A percentile compares a stretch with the other conserved stretches of the same genome.
These are phyloP conservation scores for Distichodus sexfasciatus DNA, from an alignment of 2,797 vertebrate species.

Conservation along the genomic window DNA sequence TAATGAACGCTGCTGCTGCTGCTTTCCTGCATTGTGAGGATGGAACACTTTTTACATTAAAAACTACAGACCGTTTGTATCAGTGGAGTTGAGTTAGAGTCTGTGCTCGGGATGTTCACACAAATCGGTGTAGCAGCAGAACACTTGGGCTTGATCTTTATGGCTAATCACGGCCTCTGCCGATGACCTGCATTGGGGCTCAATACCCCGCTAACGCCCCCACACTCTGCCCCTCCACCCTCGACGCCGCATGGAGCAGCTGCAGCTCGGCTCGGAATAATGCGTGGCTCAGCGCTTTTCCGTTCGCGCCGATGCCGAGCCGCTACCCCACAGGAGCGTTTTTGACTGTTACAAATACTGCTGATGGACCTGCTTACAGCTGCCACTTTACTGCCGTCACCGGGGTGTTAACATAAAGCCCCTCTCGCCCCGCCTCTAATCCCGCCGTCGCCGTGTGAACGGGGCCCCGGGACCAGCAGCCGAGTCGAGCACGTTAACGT, in stretches of 20 bases:
- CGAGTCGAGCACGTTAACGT: too few species aligned
- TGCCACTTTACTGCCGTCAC: constrained; percentile 50
- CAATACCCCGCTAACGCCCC: constrained; percentile 15
- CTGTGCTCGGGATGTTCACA: not conserved
- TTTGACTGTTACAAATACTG: constrained; percentile 81
- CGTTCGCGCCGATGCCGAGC: constrained; percentile 77
- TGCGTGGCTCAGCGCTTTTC: constrained; percentile 84
- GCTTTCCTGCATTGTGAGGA: too few species aligned
- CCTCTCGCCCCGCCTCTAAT: constrained; percentile 53
- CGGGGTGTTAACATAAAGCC: constrained; percentile 57
- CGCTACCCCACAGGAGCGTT: constrained; percentile 65
- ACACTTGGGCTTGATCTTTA: constrained; percentile 15
- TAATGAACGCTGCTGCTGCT: too few species aligned
- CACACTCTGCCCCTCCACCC: constrained; percentile 26
- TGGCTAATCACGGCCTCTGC: constrained; percentile 28
- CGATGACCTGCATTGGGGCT: constrained; percentile 25
- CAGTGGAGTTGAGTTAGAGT: not conserved
- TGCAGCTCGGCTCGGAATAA: constrained; percentile 74
- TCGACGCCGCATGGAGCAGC: constrained; percentile 58
- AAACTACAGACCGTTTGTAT: too few species aligned
- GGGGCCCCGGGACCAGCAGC: too few species aligned
- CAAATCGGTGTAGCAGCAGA: not conserved
- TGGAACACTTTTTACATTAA: too few species aligned
- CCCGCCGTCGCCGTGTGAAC: too few species aligned
- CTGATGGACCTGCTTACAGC: constrained; percentile 70